Conservation (phyloP, 1,140 invertebrate genomes). For the Procambarus clarkii region DNA sequence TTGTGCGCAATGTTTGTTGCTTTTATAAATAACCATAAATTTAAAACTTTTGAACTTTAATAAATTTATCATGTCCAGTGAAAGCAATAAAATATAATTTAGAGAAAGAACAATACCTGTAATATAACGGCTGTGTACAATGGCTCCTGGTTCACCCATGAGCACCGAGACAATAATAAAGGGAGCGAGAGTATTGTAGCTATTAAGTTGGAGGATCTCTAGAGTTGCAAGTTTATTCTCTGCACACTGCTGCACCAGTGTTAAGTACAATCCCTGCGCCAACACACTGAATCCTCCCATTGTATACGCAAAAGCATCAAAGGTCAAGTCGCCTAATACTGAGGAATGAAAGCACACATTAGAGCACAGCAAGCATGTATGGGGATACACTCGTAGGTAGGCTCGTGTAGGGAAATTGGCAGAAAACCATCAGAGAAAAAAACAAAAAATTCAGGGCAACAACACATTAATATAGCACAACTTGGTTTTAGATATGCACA, state of each 20-base stretch:
- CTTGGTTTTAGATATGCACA: too few species aligned
- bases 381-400: too few species aligned
- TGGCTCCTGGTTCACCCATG: constrained; percentile 73
- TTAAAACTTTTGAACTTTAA: neutral
- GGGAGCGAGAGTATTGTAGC: constrained; percentile 77
- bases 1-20: too few species aligned
- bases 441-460: too few species aligned
- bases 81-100: neutral
- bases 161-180: constrained; percentile 74
- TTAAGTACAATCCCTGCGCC: constrained; percentile 38
- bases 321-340: constrained; percentile 44
- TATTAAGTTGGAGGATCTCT: constrained; percentile 51
- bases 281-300: constrained; percentile 50
- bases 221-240: constrained; percentile 29
- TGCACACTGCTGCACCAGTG: constrained; percentile 55
- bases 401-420: too few species aligned
- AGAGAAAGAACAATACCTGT: constrained; percentile 20
- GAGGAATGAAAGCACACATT: neutral
- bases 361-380: neutral
- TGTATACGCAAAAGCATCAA: constrained; percentile 51
- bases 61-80: neutral
- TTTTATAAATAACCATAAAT: too few species aligned
- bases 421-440: too few species aligned
- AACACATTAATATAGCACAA: too few species aligned
- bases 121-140: constrained; percentile 44